Base-by-base conservation (phyloP, 2,888 invertebrate species). In the Scaptomyza cyrtandrae region DNA sequence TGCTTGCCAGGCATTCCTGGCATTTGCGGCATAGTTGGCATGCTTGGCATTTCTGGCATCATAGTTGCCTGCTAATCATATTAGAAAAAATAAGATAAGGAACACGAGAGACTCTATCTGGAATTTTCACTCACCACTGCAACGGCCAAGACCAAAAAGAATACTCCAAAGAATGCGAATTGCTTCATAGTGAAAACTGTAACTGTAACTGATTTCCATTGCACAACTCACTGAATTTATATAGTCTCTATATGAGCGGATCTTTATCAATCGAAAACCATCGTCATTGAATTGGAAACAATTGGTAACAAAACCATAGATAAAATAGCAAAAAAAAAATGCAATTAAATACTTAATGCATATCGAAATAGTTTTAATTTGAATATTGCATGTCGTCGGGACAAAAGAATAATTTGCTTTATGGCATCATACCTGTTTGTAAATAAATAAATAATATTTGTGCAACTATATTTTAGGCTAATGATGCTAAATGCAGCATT, bases 81-180 rank as follows among this genome's bases (percentile, higher is more conserved):
- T 27, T 11, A 37, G 7, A 37, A 37, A 35, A 11, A 13, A 14
- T 27, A 24, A 11, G 3, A 7, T 7, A 14, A 14, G 4, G 2
- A 4, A 3, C 3, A 27, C 5, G 2, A 24, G 6, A 14, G 5
- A 11, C n/a, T 14, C 19, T 35, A 37, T 4, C 2, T 14, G 10
- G 5, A 7, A 10, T 39, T 45, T 19, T 0, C 24, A 57, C 88
- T 86, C 41, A 82, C 81, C 84, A 80, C 13, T 3, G 66, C 86
- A 31, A 86, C 44, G 33, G 70, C 72, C 70, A 82, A 46, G 24
- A 80, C 62, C 44, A 88, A 24, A 6, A 88, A 44, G 6, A 82
- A 41, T 13, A 83, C 46, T 55, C 66, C 80, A 68, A 82, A 68
- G 14, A 88, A 54, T 64, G 68, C 73, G 14, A 82, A 88, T 43